Evolutionary conservation across 2,113 vertebrate genomes (phyloP).

Genomic region (Reinhardtius hippoglossoides): DNA sequence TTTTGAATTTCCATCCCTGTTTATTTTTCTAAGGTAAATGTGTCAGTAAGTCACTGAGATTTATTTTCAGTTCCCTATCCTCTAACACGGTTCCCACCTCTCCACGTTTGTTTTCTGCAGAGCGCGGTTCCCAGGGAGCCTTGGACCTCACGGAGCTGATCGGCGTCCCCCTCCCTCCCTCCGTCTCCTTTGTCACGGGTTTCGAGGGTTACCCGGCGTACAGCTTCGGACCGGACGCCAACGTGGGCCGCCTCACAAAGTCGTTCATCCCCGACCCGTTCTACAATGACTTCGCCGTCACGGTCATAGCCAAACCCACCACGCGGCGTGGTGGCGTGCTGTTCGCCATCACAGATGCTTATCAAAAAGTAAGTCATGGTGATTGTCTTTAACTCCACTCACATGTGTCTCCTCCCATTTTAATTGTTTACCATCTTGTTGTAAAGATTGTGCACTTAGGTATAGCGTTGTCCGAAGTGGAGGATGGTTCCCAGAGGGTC

Average conservation of each 20-base stretch:
- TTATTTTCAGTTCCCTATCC: neutral
- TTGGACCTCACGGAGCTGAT: slow-evolving; percentile 94
- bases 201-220: slow-evolving; percentile 95
- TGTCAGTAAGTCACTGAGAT: neutral
- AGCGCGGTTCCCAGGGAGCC: slow-evolving; percentile 75
- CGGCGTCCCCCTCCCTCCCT: slow-evolving; percentile 95
- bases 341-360: slow-evolving; percentile 92
- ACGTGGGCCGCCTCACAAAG: slow-evolving; percentile 90
- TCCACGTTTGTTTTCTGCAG: slow-evolving; percentile 70
- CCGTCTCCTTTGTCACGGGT: slow-evolving; percentile 92
- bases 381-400: neutral
- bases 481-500: slow-evolving; percentile 88
- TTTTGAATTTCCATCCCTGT: neutral
- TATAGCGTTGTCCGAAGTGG: slow-evolving; percentile 85
- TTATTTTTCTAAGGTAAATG: slow-evolving; percentile 3
- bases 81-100: neutral
- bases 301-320: slow-evolving; percentile 86
- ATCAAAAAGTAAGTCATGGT: slow-evolving; percentile 78
- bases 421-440: neutral
- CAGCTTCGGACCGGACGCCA: slow-evolving; percentile 89
- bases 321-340: slow-evolving; percentile 86
- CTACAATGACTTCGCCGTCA: slow-evolving; percentile 89
- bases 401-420: neutral
- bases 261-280: slow-evolving; percentile 89
- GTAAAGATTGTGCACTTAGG: slow-evolving; percentile 89